Evolutionary conservation across 1,140 invertebrate genomes (phyloP).

Genomic region (Meloidogyne floridensis): DNA sequence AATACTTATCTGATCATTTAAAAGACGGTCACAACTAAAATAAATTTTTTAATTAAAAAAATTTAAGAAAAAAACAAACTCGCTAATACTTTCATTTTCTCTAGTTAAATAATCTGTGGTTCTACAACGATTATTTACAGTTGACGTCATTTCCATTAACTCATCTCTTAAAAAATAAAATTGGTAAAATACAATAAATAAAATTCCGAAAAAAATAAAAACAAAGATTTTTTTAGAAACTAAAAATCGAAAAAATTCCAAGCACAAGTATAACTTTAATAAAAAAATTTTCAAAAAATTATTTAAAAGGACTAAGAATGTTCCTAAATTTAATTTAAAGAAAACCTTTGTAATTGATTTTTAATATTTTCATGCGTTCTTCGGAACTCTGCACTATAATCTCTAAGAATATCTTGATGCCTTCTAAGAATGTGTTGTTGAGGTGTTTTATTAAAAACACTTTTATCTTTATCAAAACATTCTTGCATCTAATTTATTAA

Average conservation of each 20-base stretch:
- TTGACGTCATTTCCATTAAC: conserved; percentile 39
- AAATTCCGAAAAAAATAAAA: no score
- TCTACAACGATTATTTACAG: conserved; percentile 44
- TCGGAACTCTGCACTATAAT: conserved; percentile 41
- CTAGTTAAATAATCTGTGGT: conserved; percentile 46
- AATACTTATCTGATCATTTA: conserved; percentile 64
- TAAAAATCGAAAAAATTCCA: no score
- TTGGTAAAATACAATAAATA: no score
- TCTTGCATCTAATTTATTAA: conserved; percentile 35
- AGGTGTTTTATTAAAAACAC: conserved; percentile 29
- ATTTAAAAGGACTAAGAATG: neutral
- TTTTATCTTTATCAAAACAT: conserved; percentile 34
- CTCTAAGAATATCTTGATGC: conserved; percentile 43
- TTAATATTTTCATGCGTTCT: conserved; percentile 37
- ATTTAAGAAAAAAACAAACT: conserved; percentile 45
- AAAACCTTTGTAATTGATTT: conserved; percentile 37
- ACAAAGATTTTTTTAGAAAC: no score
- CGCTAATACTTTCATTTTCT: conserved; percentile 53
- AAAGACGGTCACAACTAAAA: conserved; percentile 42
- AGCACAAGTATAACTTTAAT: no score
- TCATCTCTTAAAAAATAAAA: conserved; percentile 44
- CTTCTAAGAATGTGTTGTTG: conserved; percentile 43
- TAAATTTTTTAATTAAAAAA: conserved; percentile 28
- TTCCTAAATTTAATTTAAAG: conserved; percentile 5
- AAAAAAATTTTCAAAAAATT: no score